Conservation (phyloP, 2,888 invertebrate species). For the Dyspetes luteomarginatus region DNA sequence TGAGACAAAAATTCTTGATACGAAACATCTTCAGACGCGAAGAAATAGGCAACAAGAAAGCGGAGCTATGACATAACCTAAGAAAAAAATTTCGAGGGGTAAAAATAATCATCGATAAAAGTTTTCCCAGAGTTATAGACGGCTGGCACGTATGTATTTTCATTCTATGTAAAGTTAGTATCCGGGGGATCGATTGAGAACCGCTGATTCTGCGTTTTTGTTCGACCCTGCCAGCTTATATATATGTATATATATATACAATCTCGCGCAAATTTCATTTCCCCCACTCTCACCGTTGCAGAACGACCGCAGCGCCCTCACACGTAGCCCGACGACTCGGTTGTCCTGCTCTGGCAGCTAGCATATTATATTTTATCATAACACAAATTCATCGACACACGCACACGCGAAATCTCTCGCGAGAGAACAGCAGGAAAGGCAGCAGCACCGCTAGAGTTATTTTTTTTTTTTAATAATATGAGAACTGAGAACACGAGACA, state of each 20-base stretch:
- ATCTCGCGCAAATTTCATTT: constrained; percentile 19
- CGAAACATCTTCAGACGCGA: no score
- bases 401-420: constrained; percentile 18
- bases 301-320: constrained; percentile 53
- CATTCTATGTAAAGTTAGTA: neutral
- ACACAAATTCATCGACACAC: constrained; percentile 6
- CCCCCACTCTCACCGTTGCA: constrained; percentile 39
- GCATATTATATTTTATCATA: neutral
- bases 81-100: no score
- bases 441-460: no score
- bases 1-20: no score
- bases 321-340: constrained; percentile 55
- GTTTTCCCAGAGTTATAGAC: no score
- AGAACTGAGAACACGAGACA: no score
- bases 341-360: constrained; percentile 55
- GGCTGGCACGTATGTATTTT: neutral
- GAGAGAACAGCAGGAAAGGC: constrained; percentile 36
- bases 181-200: constrained; percentile 48
- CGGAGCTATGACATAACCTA: no score
- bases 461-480: no score
- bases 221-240: constrained; percentile 18
- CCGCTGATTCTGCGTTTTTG: constrained; percentile 42
- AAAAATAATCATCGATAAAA: no score
- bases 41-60: no score
- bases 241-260: constrained; percentile 1